A percentile compares a stretch with the other conserved stretches of the same genome.
phyloP scores from a whole-genome alignment of 1,140 invertebrate genomes.

The Zaprionus inermis region DNA sequence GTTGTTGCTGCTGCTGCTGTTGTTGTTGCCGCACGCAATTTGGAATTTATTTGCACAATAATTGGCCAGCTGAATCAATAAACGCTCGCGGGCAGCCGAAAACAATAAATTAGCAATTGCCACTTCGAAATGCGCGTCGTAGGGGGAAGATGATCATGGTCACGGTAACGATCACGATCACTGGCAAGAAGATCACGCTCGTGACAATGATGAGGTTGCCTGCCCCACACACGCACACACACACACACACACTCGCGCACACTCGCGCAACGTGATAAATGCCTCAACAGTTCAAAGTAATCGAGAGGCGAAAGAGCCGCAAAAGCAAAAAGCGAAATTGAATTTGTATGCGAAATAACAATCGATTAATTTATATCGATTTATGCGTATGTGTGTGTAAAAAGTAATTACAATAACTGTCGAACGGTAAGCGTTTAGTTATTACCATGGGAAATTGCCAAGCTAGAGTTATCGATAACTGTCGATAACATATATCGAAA shows the following conservation, averaged over 20 bases:
- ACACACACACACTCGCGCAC: neutral
- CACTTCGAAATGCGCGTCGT: conserved; percentile 46
- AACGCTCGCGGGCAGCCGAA: conserved; percentile 66
- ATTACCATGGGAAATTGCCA: neutral
- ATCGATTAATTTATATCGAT: conserved; percentile 47
- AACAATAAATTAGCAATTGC: conserved; percentile 76
- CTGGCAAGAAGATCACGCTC: neutral
- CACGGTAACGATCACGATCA: neutral
- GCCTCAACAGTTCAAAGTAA: conserved; percentile 1
- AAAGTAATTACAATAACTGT: conserved; percentile 3
- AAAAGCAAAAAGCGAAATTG: conserved; percentile 39
- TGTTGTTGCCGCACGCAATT: conserved; percentile 69
- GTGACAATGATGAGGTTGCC: conserved; percentile 1
- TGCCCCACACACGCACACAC: neutral
- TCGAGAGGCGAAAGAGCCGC: conserved; percentile 19
- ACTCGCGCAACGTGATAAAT: conserved; percentile 5
- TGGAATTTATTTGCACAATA: conserved; percentile 81
- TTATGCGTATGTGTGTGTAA: conserved; percentile 16
- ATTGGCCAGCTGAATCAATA: conserved; percentile 80
- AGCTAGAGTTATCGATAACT: conserved; percentile 8
- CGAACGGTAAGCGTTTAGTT: neutral
- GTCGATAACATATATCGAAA: neutral
- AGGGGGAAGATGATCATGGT: neutral
- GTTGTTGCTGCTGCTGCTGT: conserved; percentile 10
- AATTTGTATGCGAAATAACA: conserved; percentile 36